A percentile compares a stretch with the other conserved stretches of the same genome.
Evolutionary conservation across 2,113 vertebrate genomes (phyloP).

Genomic region (Paracanthobrama guichenoti): DNA sequence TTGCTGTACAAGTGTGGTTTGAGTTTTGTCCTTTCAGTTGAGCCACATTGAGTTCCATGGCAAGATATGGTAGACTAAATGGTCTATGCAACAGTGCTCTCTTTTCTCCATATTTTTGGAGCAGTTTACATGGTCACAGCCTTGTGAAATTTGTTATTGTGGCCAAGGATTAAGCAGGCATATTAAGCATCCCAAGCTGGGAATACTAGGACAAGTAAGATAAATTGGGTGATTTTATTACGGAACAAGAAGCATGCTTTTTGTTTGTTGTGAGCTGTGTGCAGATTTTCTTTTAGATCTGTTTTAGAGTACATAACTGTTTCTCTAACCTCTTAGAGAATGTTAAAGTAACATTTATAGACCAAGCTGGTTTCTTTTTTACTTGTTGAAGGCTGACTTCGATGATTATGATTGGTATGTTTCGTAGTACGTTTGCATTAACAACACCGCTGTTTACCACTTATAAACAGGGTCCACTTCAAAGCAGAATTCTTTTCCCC

Average conservation of each 20-base stretch:
- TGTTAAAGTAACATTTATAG: neutral
- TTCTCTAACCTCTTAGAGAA: conserved; percentile 2
- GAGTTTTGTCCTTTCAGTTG: neutral
- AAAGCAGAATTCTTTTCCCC: neutral
- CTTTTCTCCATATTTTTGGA: conserved; percentile 12
- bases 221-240: neutral
- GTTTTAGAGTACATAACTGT: neutral
- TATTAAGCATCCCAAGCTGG: conserved; percentile 20
- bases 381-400: neutral
- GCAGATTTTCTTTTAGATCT: conserved; percentile 21
- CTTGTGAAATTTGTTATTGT: conserved; percentile 7
- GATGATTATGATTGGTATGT: neutral
- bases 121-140: conserved; percentile 11
- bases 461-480: neutral
- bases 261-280: neutral
- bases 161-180: conserved; percentile 16
- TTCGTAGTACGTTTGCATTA: neutral
- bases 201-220: conserved; percentile 10
- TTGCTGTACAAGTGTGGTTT: neutral
- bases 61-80: neutral
- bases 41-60: neutral
- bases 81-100: conserved; percentile 1
- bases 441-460: neutral
- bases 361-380: neutral
- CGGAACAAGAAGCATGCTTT: neutral